Base-by-base conservation (phyloP, 2,888 invertebrate species). In the Leptothorax acervorum region DNA sequence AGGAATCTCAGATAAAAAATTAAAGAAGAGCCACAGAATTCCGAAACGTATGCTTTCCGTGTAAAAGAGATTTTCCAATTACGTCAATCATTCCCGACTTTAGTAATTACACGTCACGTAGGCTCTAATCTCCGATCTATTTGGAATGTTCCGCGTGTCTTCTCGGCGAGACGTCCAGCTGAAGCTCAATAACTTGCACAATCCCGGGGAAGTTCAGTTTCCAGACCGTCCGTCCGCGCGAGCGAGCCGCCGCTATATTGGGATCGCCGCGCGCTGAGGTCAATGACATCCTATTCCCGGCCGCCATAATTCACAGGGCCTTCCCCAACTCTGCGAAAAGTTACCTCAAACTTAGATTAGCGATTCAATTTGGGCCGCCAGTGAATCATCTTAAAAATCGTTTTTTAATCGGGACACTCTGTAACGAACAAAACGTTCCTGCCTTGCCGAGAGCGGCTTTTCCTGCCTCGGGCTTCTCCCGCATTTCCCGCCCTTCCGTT, bases 331-430 rank as follows among this genome's bases (percentile, higher is more conserved):
- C 23, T 71, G 85, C 68, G 75, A 83, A 83, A 93, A 93, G 86
- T 93, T 93, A 86, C 71, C 60, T 92, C 92, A 91, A 93, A 93
- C 92, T 93, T 92, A 92, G 93, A 92, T 92, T 93, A 92, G 92
- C 91, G 92, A 92, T 93, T 92, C 92, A 93, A 93, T 93, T 93
- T 92, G 84, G 90, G 75, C 78, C 85, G 88, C 39, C 87, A 82
- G 86, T 93, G 91, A 93, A 93, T 93, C 93, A 92, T 90, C 90
- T 85, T 88, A 78, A 75, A 90, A 89, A 92, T 92, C 88, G 90
- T 90, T 92, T 91, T 92, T 92, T 91, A 92, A 93, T 91, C 92
- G 91, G 85, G 85, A 89, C 89, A 85, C 65, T 82, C 78, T 83
- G 87, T 88, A 89, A 89, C 85, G 81, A 83, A 81, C 71, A 51